These are phyloP conservation scores for Prunella himalayana DNA, from an alignment of 2,113 vertebrate genomes.

Conservation along the genomic window DNA sequence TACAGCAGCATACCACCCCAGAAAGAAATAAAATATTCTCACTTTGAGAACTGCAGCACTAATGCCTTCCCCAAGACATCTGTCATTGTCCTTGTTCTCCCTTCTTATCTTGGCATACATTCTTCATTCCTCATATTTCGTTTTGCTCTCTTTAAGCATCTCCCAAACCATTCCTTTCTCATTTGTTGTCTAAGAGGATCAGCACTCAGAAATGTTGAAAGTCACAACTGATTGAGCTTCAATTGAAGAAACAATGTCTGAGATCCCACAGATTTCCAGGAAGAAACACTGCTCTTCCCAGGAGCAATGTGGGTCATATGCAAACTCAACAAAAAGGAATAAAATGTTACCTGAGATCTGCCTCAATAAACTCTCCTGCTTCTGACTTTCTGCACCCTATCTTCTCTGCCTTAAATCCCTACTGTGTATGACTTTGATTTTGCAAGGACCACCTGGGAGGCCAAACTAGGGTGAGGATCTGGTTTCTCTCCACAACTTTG, in stretches of 20 bases:
- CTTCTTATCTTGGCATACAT: not conserved
- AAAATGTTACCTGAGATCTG: not conserved
- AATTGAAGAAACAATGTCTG: not conserved
- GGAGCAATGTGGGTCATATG: not conserved
- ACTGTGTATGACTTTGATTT: not conserved
- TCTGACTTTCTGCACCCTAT: not conserved
- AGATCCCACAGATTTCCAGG: not conserved
- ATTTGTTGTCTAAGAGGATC: not conserved
- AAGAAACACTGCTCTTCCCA: not conserved
- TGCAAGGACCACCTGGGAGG: not conserved
- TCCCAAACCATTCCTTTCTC: not conserved
- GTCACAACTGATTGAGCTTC: not conserved
- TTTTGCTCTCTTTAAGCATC: not conserved
- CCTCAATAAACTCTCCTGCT: not conserved
- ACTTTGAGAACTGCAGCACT: not conserved
- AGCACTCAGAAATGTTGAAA: not conserved
- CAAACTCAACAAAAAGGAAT: not conserved
- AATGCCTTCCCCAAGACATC: not conserved
- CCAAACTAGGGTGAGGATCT: not conserved
- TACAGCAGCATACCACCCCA: not conserved
- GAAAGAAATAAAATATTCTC: not conserved
- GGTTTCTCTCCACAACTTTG: not conserved
- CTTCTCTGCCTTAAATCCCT: not conserved
- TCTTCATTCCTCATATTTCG: not conserved
- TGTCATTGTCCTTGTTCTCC: not conserved